A percentile compares a stretch with the other conserved stretches of the same genome.
These are phyloP conservation scores for Lagria hirta DNA, from an alignment of 2,888 invertebrate species.

Conservation along the genomic window DNA sequence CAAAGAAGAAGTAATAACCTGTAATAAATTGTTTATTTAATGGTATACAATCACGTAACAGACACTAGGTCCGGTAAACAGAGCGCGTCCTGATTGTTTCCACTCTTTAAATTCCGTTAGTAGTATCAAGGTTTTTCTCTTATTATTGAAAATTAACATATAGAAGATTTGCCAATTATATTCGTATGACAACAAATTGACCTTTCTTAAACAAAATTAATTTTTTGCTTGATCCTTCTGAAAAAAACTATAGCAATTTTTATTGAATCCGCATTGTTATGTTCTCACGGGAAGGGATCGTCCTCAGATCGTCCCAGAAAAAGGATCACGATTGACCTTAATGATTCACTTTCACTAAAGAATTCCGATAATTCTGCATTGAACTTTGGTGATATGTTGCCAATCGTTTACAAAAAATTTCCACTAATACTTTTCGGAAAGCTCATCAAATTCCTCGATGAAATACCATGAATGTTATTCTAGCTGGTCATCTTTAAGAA, in stretches of 20 bases:
- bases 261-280: constrained; percentile 36
- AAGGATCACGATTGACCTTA: constrained; percentile 34
- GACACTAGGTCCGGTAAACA: too few species aligned
- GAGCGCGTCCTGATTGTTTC: constrained; percentile 14
- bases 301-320: constrained; percentile 33
- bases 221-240: too few species aligned
- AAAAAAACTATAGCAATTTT: background rate
- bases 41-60: too few species aligned
- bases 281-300: constrained; percentile 37
- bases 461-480: too few species aligned
- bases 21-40: too few species aligned
- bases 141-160: background rate
- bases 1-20: too few species aligned
- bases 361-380: constrained; percentile 15
- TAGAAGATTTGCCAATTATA: background rate
- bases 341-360: constrained; percentile 24
- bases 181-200: too few species aligned
- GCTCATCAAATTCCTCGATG: too few species aligned
- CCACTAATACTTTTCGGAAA: too few species aligned
- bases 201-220: too few species aligned
- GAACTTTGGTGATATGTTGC: constrained; percentile 17
- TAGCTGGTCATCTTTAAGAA: too few species aligned
- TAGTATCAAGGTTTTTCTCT: constrained; percentile 7
- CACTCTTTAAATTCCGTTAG: constrained; percentile 9
- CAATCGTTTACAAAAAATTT: too few species aligned